Conservation (phyloP, 1,140 invertebrate species). For the Aphaenogaster rudis region DNA sequence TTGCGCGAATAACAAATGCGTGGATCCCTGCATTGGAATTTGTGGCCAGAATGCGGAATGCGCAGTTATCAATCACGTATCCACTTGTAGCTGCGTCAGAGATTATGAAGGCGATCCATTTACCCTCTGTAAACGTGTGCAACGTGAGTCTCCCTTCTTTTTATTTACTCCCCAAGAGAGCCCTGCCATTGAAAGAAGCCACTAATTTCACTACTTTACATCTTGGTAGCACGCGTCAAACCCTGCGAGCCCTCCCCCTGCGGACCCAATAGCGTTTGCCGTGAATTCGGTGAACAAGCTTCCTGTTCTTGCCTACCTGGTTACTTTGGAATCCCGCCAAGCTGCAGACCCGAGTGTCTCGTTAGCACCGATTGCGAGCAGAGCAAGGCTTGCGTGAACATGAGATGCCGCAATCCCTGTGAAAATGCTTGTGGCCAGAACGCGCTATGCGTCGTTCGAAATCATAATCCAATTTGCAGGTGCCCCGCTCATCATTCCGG, state of each 20-base stretch:
- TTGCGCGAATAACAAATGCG: constrained; percentile 92
- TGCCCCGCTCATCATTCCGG: constrained; percentile 89
- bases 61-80: constrained; percentile 89
- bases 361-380: constrained; percentile 93
- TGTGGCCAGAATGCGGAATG: constrained; percentile 91
- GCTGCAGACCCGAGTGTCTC: constrained; percentile 92
- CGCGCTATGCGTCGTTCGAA: constrained; percentile 88
- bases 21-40: constrained; percentile 91
- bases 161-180: not conserved
- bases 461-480: constrained; percentile 90
- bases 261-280: constrained; percentile 92
- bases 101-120: constrained; percentile 92
- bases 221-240: constrained; percentile 82
- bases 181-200: not conserved
- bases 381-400: constrained; percentile 91
- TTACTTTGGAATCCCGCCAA: constrained; percentile 91
- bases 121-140: constrained; percentile 83
- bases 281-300: constrained; percentile 89
- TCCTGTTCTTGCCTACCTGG: constrained; percentile 90
- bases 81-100: constrained; percentile 91
- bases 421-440: constrained; percentile 91
- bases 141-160: constrained; percentile 81
- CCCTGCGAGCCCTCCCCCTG: constrained; percentile 90
- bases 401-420: constrained; percentile 93
- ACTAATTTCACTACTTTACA: constrained; percentile 81